These are phyloP conservation scores for Drosophila monieri DNA, from an alignment of 2,888 invertebrate genomes.

Conservation along the genomic window DNA sequence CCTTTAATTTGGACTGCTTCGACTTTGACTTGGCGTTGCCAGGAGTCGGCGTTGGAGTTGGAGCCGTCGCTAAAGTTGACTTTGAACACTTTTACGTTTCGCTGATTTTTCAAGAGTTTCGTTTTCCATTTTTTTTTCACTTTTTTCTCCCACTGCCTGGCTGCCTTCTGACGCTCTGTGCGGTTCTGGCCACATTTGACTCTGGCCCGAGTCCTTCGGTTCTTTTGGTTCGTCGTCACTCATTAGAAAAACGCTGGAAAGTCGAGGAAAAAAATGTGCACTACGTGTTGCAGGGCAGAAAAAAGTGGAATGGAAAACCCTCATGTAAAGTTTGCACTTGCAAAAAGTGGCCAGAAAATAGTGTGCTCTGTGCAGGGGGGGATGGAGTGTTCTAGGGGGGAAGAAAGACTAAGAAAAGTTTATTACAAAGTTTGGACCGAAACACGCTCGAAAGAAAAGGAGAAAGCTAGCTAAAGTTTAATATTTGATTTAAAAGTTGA, in stretches of 20 bases:
- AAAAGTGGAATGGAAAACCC: conserved; percentile 37
- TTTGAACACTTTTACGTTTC: conserved; percentile 83
- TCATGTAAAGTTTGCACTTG: conserved; percentile 68
- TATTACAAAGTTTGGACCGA: conserved; percentile 72
- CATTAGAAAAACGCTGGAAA: conserved; percentile 75
- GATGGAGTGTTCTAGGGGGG: neutral
- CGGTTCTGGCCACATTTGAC: conserved; percentile 66
- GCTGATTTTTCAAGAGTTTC: conserved; percentile 78
- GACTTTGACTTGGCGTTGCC: conserved; percentile 42
- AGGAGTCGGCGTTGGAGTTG: conserved; percentile 56
- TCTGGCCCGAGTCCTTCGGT: conserved; percentile 29
- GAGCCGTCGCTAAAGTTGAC: conserved; percentile 71
- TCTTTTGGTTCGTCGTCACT: conserved; percentile 60
- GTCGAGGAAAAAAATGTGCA: conserved; percentile 65
- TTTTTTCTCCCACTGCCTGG: neutral
- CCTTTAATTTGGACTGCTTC: conserved; percentile 40
- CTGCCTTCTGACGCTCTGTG: conserved; percentile 14
- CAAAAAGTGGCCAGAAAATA: conserved; percentile 45
- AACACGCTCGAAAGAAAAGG: conserved; percentile 53
- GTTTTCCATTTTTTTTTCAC: conserved; percentile 33
- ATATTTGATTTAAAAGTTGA: conserved; percentile 79
- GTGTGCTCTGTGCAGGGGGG: neutral
- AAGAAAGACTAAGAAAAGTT: conserved; percentile 59
- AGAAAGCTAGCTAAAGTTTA: conserved; percentile 68
- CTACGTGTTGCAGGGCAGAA: conserved; percentile 62